Base-by-base conservation (phyloP, 1,140 invertebrate species). In the Limonius californicus region DNA sequence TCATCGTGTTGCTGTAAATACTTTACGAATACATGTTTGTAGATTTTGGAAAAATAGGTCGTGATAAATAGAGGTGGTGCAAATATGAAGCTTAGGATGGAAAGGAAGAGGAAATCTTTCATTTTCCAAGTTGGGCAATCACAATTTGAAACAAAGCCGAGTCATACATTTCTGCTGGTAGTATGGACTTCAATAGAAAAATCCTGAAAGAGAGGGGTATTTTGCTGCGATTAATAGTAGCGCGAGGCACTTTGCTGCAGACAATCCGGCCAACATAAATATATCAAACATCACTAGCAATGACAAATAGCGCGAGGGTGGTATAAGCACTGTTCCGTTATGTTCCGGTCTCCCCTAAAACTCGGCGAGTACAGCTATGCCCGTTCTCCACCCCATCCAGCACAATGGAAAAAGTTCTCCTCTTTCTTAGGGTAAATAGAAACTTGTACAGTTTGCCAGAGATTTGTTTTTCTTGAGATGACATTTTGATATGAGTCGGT, bases 211-310 rank as follows among this genome's bases (percentile, higher is more conserved):
- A 7, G n/a, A 18, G 16, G 45, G 20, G 45, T 18, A 50, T 14
- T 50, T 50, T 12, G 45, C 45, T 21, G 45, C 66, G 70, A 70
- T 71, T 70, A 71, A 68, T 69, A 65, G 63, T 55, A 63, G 57
- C 61, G 61, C 50, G 43, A 53, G 50, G 68, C 71, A 70, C 69
- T 71, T 71, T 67, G 68, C 65, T 61, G 63, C 61, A 73, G 70
- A 71, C 70, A 70, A 70, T 71, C 65, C 68, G 32, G 53, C 65
- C 59, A 64, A 71, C 71, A 73, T 73, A 73, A 73, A 73, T 73
- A 73, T 73, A 71, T 73, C 71, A 73, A 68, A 65, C 69, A 71
- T 71, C 68, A 69, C 67, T 67, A 67, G 64, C 71, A 71, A 71
- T 73, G 71, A 73, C 71, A 73, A 73, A 73, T 73, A 63, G 67